Conservation (phyloP, 1,140 invertebrate genomes). For the Archegozetes longisetosus region DNA sequence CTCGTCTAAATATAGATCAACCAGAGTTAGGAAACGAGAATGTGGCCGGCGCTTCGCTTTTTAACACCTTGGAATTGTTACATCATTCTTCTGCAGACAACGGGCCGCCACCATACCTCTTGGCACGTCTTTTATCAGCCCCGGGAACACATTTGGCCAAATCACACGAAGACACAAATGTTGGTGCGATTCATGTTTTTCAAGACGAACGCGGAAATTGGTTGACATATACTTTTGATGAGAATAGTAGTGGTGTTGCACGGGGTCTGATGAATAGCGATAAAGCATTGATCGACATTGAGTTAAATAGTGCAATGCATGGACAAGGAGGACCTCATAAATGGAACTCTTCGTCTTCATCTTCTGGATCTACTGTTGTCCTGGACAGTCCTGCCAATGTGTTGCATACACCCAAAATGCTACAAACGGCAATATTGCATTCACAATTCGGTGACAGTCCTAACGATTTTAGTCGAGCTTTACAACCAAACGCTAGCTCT, state of each 20-base stretch:
- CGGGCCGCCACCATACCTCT: constrained; percentile 13
- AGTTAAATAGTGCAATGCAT: background rate
- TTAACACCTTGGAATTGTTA: background rate
- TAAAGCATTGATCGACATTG: background rate
- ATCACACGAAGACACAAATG: constrained; percentile 67
- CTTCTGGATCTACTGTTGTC: constrained; percentile 42
- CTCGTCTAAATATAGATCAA: background rate
- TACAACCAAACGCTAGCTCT: background rate
- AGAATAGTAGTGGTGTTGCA: constrained; percentile 44
- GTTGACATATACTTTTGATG: constrained; percentile 72
- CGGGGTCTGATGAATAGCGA: constrained; percentile 26
- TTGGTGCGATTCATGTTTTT: constrained; percentile 74
- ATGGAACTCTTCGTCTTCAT: constrained; percentile 35
- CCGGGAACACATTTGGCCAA: constrained; percentile 51
- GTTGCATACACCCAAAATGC: constrained; percentile 17
- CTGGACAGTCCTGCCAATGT: constrained; percentile 38
- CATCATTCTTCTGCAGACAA: background rate
- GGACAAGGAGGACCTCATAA: constrained; percentile 10
- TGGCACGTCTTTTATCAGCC: constrained; percentile 22
- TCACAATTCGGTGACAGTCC: background rate
- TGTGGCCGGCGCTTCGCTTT: background rate
- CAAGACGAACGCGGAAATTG: constrained; percentile 39
- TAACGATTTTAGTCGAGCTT: background rate
- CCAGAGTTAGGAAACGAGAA: background rate
- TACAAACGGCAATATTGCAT: background rate